Evolutionary conservation across 2,113 vertebrate genomes (phyloP).

Genomic region (Ictidomys tridecemlineatus): DNA sequence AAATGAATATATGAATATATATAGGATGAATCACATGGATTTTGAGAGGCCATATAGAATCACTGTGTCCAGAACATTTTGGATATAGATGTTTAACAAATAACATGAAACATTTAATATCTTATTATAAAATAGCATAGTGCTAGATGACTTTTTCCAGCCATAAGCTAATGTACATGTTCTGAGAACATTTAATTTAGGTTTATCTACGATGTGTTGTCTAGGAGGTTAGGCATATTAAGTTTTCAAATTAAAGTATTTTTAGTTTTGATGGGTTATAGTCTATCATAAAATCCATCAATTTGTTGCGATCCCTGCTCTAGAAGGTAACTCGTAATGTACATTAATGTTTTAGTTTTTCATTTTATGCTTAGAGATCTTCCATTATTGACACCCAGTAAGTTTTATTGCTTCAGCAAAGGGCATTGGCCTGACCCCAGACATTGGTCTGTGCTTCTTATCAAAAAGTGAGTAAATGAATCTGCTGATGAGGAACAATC

Average conservation of each 20-base stretch:
- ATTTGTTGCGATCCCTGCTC: not conserved
- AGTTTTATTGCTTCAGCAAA: not conserved
- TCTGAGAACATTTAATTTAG: not conserved
- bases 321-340: not conserved
- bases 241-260: not conserved
- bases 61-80: not conserved
- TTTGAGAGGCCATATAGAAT: not conserved
- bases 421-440: not conserved
- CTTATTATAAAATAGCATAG: no score
- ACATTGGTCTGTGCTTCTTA: not conserved
- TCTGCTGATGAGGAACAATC: not conserved
- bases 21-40: fast-evolving
- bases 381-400: not conserved
- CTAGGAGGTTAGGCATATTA: not conserved
- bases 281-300: not conserved
- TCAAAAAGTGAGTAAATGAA: not conserved
- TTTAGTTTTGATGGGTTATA: not conserved
- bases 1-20: no score
- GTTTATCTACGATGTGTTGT: no score
- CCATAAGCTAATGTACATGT: not conserved
- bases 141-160: not conserved
- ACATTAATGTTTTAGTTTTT: not conserved
- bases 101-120: not conserved
- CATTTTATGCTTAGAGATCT: not conserved
- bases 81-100: not conserved